Percentiles rank a stretch among this genome's conserved stretches.
phyloP scores from a whole-genome alignment of 2,113 vertebrate species.

The Otis tarda region DNA sequence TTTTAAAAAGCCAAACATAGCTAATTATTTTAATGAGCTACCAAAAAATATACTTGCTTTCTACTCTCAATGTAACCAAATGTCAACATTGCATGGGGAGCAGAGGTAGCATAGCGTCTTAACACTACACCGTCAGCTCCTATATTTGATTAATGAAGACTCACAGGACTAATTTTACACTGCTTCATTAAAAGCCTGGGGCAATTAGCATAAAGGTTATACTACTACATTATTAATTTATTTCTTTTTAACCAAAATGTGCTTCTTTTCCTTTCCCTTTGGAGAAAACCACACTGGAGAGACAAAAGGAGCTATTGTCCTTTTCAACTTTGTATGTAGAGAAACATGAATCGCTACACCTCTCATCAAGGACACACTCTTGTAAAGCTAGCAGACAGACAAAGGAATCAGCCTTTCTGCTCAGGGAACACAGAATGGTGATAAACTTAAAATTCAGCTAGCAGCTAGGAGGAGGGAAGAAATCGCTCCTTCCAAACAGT shows the following conservation, averaged over 20 bases:
- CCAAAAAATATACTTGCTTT: background rate
- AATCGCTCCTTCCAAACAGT: background rate
- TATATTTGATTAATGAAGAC: constrained; percentile 69
- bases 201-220: constrained; percentile 67
- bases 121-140: constrained; percentile 27
- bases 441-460: constrained; percentile 32
- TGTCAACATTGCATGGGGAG: constrained; percentile 37
- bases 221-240: constrained; percentile 42
- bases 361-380: background rate
- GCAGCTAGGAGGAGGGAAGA: constrained; percentile 5
- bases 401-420: constrained; percentile 10
- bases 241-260: constrained; percentile 16
- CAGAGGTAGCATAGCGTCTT: constrained; percentile 17
- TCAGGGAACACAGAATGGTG: background rate
- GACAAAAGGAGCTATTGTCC: constrained; percentile 12
- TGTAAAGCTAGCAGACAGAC: background rate
- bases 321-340: background rate
- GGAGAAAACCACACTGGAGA: background rate
- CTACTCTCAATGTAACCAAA: constrained; percentile 57
- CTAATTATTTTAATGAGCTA: constrained; percentile 69
- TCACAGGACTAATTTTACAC: constrained; percentile 63
- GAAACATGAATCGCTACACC: background rate
- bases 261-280: background rate
- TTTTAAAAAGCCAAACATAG: constrained; percentile 11
- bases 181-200: constrained; percentile 59